Percentiles rank a stretch among this genome's conserved stretches.
Evolutionary conservation across 1,140 invertebrate species (phyloP).

Genomic region (Kradibia gibbosae): DNA sequence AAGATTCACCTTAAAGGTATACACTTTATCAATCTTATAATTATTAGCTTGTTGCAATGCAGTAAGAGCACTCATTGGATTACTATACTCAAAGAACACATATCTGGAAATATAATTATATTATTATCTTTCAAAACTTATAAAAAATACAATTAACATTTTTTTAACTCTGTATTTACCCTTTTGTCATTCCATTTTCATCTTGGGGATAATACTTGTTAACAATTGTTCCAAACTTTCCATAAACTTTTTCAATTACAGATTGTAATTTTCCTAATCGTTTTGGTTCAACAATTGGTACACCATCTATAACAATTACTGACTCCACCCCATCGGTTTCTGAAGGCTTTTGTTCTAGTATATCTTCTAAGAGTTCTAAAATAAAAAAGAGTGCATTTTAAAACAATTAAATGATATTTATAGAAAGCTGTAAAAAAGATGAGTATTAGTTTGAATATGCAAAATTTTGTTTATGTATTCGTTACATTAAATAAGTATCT

Average conservation of each 20-base stretch:
- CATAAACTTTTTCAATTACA: slow-evolving; percentile 94
- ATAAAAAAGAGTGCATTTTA: slow-evolving; percentile 41
- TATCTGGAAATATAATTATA: slow-evolving; percentile 75
- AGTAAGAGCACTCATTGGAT: slow-evolving; percentile 85
- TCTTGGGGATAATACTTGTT: slow-evolving; percentile 92
- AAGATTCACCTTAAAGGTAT: slow-evolving; percentile 95
- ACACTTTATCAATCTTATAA: slow-evolving; percentile 96
- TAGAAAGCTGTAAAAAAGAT: no score
- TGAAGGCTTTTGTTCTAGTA: slow-evolving; percentile 89
- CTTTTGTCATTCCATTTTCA: slow-evolving; percentile 88
- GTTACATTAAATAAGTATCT: no score
- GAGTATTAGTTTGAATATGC: no score
- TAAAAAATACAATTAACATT: not conserved
- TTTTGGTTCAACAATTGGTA: slow-evolving; percentile 94
- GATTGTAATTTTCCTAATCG: slow-evolving; percentile 93
- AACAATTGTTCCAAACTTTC: slow-evolving; percentile 91
- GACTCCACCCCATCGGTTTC: slow-evolving; percentile 96
- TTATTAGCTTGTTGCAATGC: slow-evolving; percentile 92
- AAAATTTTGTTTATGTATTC: no score
- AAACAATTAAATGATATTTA: not conserved
- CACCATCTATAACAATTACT: slow-evolving; percentile 96
- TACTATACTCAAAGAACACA: slow-evolving; percentile 93
- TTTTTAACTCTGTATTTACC: slow-evolving; percentile 76
- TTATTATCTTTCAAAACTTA: slow-evolving; percentile 6
- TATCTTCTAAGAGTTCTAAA: slow-evolving; percentile 90